Conservation (phyloP, 1,140 invertebrate genomes). For the Eurosta solidaginis region DNA sequence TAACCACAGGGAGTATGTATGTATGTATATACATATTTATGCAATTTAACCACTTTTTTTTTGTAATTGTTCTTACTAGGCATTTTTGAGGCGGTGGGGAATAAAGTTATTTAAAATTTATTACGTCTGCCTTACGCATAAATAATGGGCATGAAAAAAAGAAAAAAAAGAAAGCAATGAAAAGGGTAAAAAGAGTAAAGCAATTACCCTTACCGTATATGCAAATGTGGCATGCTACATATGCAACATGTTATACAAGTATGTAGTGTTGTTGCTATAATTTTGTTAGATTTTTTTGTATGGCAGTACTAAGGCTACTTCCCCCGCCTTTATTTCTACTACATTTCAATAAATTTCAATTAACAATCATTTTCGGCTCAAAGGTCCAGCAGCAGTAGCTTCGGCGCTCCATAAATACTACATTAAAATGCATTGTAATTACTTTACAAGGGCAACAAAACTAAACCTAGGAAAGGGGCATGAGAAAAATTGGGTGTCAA, state of each 20-base stretch:
- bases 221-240: conserved; percentile 9
- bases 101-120: conserved; percentile 27
- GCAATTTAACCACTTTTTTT: background rate
- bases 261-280: too few species aligned
- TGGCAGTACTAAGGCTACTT: too few species aligned
- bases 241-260: conserved; percentile 10
- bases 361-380: conserved; percentile 9
- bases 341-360: conserved; percentile 17
- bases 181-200: background rate
- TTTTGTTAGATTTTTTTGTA: too few species aligned
- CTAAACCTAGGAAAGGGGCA: background rate
- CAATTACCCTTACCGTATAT: conserved; percentile 10
- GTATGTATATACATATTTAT: too few species aligned
- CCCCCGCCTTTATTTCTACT: too few species aligned
- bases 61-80: background rate
- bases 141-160: conserved; percentile 2
- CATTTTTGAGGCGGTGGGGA: background rate
- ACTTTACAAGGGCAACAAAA: background rate
- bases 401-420: conserved; percentile 13
- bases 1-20: background rate
- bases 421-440: conserved; percentile 27
- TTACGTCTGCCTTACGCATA: conserved; percentile 13
- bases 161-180: background rate
- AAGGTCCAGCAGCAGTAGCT: conserved; percentile 5
- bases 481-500: background rate